Evolutionary conservation across 2,888 invertebrate species (phyloP).

Genomic region (Dryocosmus kuriphilus): DNA sequence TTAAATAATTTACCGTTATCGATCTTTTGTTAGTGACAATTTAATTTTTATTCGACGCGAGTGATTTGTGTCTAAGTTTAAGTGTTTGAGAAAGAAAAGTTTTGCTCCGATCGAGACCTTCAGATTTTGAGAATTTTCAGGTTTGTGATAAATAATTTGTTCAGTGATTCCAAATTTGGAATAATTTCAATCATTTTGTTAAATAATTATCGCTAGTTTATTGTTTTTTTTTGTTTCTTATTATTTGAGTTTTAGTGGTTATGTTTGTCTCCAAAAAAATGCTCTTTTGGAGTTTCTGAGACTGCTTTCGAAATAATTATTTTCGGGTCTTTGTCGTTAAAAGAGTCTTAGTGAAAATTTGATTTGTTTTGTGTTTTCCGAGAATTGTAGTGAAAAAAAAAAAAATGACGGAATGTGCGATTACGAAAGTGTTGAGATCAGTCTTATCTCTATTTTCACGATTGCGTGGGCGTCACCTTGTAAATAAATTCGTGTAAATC

Average conservation of each 20-base stretch:
- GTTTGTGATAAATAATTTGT: conserved; percentile 20
- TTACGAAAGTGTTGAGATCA: background rate
- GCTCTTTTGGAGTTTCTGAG: background rate
- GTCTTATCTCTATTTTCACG: background rate
- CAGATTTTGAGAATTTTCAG: background rate
- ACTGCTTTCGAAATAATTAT: background rate
- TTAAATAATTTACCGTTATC: background rate
- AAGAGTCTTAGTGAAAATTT: no score
- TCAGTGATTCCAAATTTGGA: background rate
- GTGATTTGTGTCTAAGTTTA: background rate
- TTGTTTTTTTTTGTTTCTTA: background rate
- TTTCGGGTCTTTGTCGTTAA: no score
- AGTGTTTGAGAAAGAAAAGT: background rate
- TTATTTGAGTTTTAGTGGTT: no score
- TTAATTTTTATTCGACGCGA: background rate
- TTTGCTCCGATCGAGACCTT: background rate
- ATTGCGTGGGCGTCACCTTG: conserved; percentile 20
- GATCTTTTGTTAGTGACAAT: background rate
- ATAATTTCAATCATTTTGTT: background rate
- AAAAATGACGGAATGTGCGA: background rate
- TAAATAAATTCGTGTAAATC: background rate
- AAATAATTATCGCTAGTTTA: background rate
- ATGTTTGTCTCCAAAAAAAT: background rate
- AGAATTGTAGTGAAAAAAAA: background rate
- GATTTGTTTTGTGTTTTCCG: no score